Evolutionary conservation across 2,888 invertebrate genomes (phyloP), one percentile per base, ranked within the genome.

Genomic region (Diarsia mendica): DNA sequence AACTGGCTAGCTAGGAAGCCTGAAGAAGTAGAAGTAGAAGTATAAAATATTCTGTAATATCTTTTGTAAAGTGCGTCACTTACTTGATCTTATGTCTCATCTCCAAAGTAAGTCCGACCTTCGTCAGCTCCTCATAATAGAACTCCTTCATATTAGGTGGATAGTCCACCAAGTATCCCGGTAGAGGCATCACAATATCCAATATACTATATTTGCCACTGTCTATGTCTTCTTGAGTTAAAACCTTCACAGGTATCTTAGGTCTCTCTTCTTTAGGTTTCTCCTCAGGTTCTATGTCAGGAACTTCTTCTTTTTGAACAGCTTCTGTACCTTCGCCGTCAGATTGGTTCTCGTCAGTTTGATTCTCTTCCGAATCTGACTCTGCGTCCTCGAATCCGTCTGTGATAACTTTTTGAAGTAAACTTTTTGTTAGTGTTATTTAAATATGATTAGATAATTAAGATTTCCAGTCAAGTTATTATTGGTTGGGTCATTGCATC

Each of bases 141-240:
- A 97, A 98, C 0, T 97, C 92, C 80, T 97, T 97, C 88, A 98
- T 96, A 92, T 99, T 99, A 0, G 97, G 95, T 3, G 99, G 99
- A 93, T 98, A 98, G 0, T 96, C 96, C 0, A 99, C 96, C 90
- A 98, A 97, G 93, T 97, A 97, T 0, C 99, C 99, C 0, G 99
- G 99, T 76, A 99, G 91, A 0, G 99, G 99, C 91, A 99, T 94
- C 1, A 99, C 97, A 23, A 99, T 94, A 92, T 99, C 98, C 78
- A 97, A 97, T 46, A 98, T 97, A 0, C 97, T 97, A 84, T 98
- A 98, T 77, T 97, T 96, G 0, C 94, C 95, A 46, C 94, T 95
- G 0, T 96, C 93, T 1, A 98, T 93, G 85, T 98, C 98, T 39
- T 97, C 97, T 77, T 97, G 97, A 0, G 97, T 97, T 3, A 98